Evolutionary conservation across 2,888 invertebrate genomes (phyloP), one percentile per base, ranked within the genome.

Genomic region (Drosophila cognata): DNA sequence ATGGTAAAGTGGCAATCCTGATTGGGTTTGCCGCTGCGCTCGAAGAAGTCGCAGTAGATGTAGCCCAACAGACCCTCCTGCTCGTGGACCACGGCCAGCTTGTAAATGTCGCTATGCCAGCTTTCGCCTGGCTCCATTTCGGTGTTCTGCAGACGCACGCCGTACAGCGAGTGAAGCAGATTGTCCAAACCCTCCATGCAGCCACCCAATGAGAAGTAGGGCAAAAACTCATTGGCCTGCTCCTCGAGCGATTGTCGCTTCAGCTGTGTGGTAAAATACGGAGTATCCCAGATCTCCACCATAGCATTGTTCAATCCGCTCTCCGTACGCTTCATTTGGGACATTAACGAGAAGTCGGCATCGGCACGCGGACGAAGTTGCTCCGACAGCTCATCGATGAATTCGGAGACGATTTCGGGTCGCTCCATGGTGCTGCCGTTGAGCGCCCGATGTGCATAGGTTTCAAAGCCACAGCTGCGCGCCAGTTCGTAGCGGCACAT

Each of bases 1-100:
- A 99, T 99, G 0, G 99, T 99, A 94, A 99, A 99, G 93, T 99
- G 99, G 90, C 99, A 99, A 93, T 99, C 99, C 94, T 99, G 99
- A 93, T 97, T 96, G 7, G 98, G 97, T 94, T 99, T 99, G n/a
- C 96, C 96, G 31, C 94, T 94, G 61, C 99, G 94, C 93, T 98
- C 97, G 92, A 97, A 99, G 91, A 99, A 96, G 94, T 99, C 99
- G 93, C 99, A 99, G 94, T 99, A 99, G 86, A 99, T 98, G 91
- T 97, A 95, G 0, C 99, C 99, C 38, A 99, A 94, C 16, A 96
- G 92, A 0, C 97, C 97, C 90, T 98, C 97, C 0, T 93, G 94
- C 85, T 97, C 96, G 88, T 98, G 97, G 2, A 96, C 95, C 31
- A 99, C 98, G n/a, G 96, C 97, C 71, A 99, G 93, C 93, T 99